phyloP scores from a whole-genome alignment of 2,888 invertebrate genomes.

The Morpho deidamia region DNA sequence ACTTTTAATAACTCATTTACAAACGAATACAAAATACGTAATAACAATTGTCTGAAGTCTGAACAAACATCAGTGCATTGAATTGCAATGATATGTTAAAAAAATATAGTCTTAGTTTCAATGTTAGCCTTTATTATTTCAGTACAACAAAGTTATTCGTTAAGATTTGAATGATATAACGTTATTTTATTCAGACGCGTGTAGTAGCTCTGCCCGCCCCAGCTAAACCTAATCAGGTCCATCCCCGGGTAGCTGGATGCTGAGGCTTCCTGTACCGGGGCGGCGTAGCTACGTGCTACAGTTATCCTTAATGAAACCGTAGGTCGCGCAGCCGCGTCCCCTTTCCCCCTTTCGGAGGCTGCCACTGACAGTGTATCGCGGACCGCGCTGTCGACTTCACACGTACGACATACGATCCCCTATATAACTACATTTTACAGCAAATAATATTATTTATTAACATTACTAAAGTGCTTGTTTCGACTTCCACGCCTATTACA shows the following conservation, averaged over 20 bases:
- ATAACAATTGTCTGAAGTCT: no score
- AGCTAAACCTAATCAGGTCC: background rate
- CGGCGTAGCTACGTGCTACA: slow-evolving; percentile 52
- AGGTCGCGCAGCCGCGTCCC: slow-evolving; percentile 69
- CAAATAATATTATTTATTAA: slow-evolving; percentile 33
- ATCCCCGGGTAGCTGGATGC: slow-evolving; percentile 24
- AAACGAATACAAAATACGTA: no score
- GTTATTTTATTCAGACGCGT: background rate
- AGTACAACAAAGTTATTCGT: no score
- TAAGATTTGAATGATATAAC: no score
- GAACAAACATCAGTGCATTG: no score
- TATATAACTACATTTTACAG: slow-evolving; percentile 29
- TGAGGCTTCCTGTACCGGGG: slow-evolving; percentile 46
- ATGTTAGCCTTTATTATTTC: no score
- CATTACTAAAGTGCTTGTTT: slow-evolving; percentile 41
- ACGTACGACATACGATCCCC: slow-evolving; percentile 43
- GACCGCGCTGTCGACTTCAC: slow-evolving; percentile 57
- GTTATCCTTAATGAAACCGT: slow-evolving; percentile 57
- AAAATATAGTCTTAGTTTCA: no score
- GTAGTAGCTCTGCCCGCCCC: background rate
- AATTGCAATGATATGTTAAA: no score
- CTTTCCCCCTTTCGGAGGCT: slow-evolving; percentile 45
- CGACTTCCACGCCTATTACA: slow-evolving; percentile 18
- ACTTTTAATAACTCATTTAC: no score
- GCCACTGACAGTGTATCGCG: slow-evolving; percentile 74